Base-by-base conservation (phyloP, 2,888 invertebrate species). In the Esperia sulphurella region DNA sequence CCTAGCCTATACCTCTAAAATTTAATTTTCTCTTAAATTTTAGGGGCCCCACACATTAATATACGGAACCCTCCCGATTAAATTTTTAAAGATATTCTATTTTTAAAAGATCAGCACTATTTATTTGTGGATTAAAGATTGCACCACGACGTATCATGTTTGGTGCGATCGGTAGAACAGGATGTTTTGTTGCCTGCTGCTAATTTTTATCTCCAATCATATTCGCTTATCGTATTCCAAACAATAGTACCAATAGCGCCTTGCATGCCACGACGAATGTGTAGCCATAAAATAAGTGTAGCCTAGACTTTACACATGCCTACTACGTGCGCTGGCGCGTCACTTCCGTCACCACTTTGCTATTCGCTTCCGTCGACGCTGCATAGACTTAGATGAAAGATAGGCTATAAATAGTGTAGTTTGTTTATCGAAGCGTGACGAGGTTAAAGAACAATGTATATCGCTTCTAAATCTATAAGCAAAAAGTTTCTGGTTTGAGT, bases 101-200 rank as follows among this genome's bases (percentile, higher is more conserved):
- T 21, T 5, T 21, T 31, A 5, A 35, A 35, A n/a, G 35, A 10
- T n/a, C 35, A n/a, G n/a, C n/a, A 35, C 35, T 35, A 6, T 10
- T 5, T 35, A 35, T 35, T 35, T 35, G 8, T 33, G n/a, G 3
- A 35, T n/a, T 35, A 35, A 35, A 35, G 35, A 21, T 21, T 21
- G 21, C 21, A 3, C n/a, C 21, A 39, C 38, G 30, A 28, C 21
- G 28, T 35, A 29, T 37, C 31, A 40, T 46, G 30, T 46, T 46
- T 41, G 41, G 41, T 35, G n/a, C 21, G 39, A 37, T 14, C 43
- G 46, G 46, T 52, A 30, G 45, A 52, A 55, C 57, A 60, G 71
- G 72, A 75, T 74, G 71, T 75, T 71, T 60, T 63, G 65, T 60
- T 61, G 54, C 56, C 57, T 61, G 54, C 56, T 56, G 61, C 58